These are phyloP conservation scores for Ciconia maguari DNA, from an alignment of 2,113 vertebrate genomes.

Conservation along the genomic window DNA sequence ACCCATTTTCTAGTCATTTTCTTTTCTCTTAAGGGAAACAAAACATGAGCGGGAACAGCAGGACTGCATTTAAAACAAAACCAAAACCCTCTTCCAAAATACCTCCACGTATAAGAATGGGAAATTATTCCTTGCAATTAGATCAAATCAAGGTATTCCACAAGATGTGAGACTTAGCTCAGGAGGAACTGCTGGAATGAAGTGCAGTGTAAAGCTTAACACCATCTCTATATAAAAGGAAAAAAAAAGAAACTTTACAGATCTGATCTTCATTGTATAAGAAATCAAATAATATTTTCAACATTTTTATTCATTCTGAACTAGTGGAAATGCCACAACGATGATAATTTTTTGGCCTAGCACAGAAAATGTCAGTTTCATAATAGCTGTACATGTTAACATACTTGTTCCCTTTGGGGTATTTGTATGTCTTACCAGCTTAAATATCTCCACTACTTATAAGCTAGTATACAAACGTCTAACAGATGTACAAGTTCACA, in stretches of 20 bases:
- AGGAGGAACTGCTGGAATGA: not conserved
- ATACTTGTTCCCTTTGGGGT: not conserved
- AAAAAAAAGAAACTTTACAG: not conserved
- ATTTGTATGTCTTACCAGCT: constrained; percentile 20
- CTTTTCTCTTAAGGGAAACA: not conserved
- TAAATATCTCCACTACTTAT: constrained; percentile 35
- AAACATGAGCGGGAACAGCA: not conserved
- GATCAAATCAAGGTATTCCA: not conserved
- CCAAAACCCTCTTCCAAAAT: not conserved
- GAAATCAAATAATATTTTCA: constrained; percentile 7
- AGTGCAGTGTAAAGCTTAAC: not conserved
- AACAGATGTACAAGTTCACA: constrained; percentile 56
- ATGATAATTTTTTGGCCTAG: not conserved
- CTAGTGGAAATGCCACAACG: not conserved
- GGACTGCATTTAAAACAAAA: constrained; percentile 20
- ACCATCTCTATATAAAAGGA: not conserved
- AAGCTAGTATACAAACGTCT: constrained; percentile 33
- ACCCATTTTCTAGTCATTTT: not conserved
- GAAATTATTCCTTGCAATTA: not conserved
- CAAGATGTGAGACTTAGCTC: not conserved
- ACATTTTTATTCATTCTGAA: not conserved
- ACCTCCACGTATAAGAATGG: not conserved
- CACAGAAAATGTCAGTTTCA: not conserved
- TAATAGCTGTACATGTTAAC: constrained; percentile 4
- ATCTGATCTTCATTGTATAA: not conserved